Base-by-base conservation (phyloP, 2,888 invertebrate species). In the Caradrina kadenii region DNA sequence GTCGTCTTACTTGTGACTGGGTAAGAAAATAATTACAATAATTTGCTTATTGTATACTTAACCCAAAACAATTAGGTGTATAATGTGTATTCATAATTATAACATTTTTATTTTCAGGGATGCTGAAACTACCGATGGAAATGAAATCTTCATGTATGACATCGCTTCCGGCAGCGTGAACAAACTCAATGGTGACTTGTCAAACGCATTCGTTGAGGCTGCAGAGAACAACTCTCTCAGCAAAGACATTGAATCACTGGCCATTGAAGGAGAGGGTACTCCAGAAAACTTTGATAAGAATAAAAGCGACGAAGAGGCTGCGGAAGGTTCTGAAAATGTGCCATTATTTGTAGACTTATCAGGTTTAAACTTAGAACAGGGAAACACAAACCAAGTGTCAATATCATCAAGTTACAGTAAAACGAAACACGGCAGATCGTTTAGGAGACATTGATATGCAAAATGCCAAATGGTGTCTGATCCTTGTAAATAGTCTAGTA, bases 71-170 rank as follows among this genome's bases (percentile, higher is more conserved):
- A 45, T 65, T 1, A 35, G 53, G 59, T 39, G 45, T 4, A 50
- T 52, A 50, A 8, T 55, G 75, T 79, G n/a, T 53, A 70, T 52
- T 56, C 53, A 61, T 64, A 39, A 13, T 35, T 11, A 21, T 60
- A 56, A 49, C 1, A n/a, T 64, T 22, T 76, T 67, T 79, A 66
- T 74, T 93, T 95, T 21, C 94, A 97, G 97, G 82, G 93, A 95
- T 74, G 93, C 93, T 63, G 89, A 92, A 73, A 86, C 90, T 19
- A 90, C 96, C 54, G 95, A 96, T 56, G 97, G 97, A 69, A 97
- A 97, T 88, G 98, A 98, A 94, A 98, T 98, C 85, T 98, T 97
- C 92, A 98, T 98, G 98, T 98, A 98, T 90, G 98, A 98, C 88
- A 97, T 98, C 55, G 93, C 96, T 73, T 97, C 97, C 5, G 97